phyloP scores from a whole-genome alignment of 2,113 vertebrate genomes.

The Rafetus swinhoei region DNA sequence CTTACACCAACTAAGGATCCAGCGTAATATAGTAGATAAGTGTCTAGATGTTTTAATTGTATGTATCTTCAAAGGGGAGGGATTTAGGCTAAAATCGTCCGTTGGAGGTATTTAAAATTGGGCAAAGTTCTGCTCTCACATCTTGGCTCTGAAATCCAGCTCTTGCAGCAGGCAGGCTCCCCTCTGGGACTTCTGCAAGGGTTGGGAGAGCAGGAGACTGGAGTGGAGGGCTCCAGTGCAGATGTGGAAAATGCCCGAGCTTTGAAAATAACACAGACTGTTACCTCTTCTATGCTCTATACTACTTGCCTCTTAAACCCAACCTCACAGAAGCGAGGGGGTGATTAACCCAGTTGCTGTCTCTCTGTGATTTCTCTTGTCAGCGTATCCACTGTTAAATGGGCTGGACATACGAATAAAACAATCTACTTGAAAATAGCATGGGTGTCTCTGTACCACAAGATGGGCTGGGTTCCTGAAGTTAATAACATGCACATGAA shows the following conservation, averaged over 20 bases:
- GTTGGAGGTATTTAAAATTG: neutral
- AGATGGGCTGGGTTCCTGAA: neutral
- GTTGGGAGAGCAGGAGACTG: neutral
- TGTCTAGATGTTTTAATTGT: neutral
- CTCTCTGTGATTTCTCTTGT: constrained; percentile 53
- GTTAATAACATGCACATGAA: neutral
- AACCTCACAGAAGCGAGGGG: neutral
- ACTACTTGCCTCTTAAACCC: constrained; percentile 18
- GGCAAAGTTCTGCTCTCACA: neutral
- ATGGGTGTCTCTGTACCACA: neutral
- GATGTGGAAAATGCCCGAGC: neutral
- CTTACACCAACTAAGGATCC: neutral
- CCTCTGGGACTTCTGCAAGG: neutral
- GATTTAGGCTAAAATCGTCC: neutral
- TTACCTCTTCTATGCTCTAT: neutral
- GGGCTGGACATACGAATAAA: constrained; percentile 58
- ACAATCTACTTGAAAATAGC: constrained; percentile 42
- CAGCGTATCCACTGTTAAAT: constrained; percentile 34
- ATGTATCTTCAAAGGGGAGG: neutral
- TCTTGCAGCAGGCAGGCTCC: neutral
- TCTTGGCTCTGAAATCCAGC: neutral
- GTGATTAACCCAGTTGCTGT: neutral
- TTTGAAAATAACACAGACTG: constrained; percentile 6
- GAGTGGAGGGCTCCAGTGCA: neutral
- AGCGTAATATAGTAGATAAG: neutral